Percentiles rank a stretch among this genome's conserved stretches.
Evolutionary conservation across 1,140 invertebrate species (phyloP).

Genomic region (Megathymus violae): DNA sequence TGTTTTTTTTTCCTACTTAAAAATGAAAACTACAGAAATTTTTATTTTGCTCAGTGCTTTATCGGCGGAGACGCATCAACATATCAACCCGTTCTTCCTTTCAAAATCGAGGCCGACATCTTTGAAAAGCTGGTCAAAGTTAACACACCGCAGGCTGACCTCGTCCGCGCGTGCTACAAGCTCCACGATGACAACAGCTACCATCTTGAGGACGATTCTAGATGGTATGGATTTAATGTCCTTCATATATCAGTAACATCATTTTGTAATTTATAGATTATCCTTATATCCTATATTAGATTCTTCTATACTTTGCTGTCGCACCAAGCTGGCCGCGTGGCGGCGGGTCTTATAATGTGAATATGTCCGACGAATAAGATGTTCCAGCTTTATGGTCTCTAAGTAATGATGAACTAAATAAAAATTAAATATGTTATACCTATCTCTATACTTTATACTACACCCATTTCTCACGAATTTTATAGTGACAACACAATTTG

Average conservation of each 20-base stretch:
- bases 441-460: too few relatives aligned
- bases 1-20: too few relatives aligned
- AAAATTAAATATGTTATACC: too few relatives aligned
- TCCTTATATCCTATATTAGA: too few relatives aligned
- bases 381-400: too few relatives aligned
- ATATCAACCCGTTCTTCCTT: constrained; percentile 71
- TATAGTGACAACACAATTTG: not conserved
- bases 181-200: constrained; percentile 57
- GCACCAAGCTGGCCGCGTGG: too few relatives aligned
- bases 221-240: constrained; percentile 57
- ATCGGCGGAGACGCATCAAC: constrained; percentile 67
- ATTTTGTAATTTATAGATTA: too few relatives aligned
- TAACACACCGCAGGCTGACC: constrained; percentile 60
- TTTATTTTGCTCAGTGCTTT: constrained; percentile 56
- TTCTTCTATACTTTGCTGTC: too few relatives aligned
- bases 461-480: constrained; percentile 12
- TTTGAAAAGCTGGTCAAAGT: constrained; percentile 66
- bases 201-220: constrained; percentile 67
- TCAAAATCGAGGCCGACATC: constrained; percentile 55
- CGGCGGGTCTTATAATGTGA: too few relatives aligned
- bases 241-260: too few relatives aligned
- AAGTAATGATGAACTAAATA: too few relatives aligned
- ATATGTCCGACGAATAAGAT: too few relatives aligned
- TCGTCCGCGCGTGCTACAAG: constrained; percentile 62
- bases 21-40: not conserved